These are phyloP conservation scores for Amphimedon queenslandica DNA, from an alignment of 37 sponge, comb jelly and placozoan genomes.

Conservation along the genomic window DNA sequence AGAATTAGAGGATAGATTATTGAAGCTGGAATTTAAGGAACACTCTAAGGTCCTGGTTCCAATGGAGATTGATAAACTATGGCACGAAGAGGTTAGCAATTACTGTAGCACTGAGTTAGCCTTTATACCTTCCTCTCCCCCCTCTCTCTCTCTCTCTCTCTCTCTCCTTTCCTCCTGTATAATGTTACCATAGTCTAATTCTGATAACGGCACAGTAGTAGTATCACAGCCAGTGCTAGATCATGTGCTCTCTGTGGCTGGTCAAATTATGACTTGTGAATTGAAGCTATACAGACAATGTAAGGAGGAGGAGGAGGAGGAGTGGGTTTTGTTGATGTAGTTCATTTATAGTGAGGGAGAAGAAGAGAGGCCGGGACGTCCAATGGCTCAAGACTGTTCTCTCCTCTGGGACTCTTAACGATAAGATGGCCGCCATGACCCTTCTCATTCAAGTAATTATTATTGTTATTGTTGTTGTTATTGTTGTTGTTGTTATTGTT, in stretches of 20 bases:
- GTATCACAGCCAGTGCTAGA: slow-evolving; percentile 8
- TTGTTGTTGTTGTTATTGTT: background rate
- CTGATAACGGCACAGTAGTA: background rate
- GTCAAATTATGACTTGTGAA: slow-evolving; percentile 46
- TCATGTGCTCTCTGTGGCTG: slow-evolving; percentile 29
- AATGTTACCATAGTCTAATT: too few species aligned
- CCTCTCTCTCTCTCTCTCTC: too few species aligned
- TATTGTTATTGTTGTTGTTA: background rate
- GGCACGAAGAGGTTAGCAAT: slow-evolving; percentile 41
- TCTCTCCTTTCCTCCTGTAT: too few species aligned
- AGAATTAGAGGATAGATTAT: slow-evolving; percentile 2
- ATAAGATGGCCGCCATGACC: slow-evolving; percentile 81
- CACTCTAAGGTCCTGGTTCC: slow-evolving; percentile 34
- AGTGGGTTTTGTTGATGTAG: too few species aligned
- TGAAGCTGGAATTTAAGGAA: background rate
- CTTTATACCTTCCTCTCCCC: too few species aligned
- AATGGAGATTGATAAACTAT: slow-evolving; percentile 11
- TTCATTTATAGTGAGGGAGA: slow-evolving; percentile 60
- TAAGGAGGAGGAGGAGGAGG: too few species aligned
- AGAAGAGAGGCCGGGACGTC: slow-evolving; percentile 65
- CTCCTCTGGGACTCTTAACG: slow-evolving; percentile 85
- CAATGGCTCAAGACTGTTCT: slow-evolving; percentile 92
- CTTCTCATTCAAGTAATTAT: slow-evolving; percentile 71
- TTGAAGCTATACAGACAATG: slow-evolving; percentile 58
- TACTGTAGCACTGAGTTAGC: slow-evolving; percentile 6